A percentile compares a stretch with the other conserved stretches of the same genome.
These are phyloP conservation scores for Rhopalosiphum nymphaeae DNA, from an alignment of 2,888 invertebrate species.

Conservation along the genomic window DNA sequence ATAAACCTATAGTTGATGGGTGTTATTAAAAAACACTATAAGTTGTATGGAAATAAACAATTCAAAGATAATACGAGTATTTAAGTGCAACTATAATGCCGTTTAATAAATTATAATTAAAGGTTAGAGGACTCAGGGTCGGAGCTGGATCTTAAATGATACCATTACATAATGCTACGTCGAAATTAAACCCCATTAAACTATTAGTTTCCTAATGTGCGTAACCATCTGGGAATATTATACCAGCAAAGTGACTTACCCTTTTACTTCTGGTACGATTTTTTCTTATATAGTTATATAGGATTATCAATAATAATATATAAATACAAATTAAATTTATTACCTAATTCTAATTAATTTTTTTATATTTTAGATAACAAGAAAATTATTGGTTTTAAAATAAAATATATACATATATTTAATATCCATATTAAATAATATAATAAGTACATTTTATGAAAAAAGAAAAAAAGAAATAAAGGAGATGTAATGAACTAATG, in stretches of 20 bases:
- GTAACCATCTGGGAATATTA: constrained; percentile 24
- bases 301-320: background rate
- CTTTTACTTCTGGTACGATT: background rate
- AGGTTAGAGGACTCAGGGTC: background rate
- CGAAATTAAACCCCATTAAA: constrained; percentile 3
- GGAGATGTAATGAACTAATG: too few species aligned
- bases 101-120: background rate
- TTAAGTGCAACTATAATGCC: background rate
- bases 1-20: background rate
- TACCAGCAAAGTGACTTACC: background rate
- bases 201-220: constrained; percentile 28
- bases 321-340: background rate
- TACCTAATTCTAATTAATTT: background rate
- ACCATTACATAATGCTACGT: background rate
- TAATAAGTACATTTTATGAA: too few species aligned
- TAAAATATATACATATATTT: background rate
- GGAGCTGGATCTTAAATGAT: background rate
- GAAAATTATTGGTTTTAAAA: background rate
- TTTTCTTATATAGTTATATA: background rate
- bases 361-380: background rate
- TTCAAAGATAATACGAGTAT: background rate
- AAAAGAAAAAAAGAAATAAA: too few species aligned
- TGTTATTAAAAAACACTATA: background rate
- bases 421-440: too few species aligned
- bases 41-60: background rate